Base-by-base conservation (phyloP, 2,797 vertebrate genomes). In the Capromys pilorides region DNA sequence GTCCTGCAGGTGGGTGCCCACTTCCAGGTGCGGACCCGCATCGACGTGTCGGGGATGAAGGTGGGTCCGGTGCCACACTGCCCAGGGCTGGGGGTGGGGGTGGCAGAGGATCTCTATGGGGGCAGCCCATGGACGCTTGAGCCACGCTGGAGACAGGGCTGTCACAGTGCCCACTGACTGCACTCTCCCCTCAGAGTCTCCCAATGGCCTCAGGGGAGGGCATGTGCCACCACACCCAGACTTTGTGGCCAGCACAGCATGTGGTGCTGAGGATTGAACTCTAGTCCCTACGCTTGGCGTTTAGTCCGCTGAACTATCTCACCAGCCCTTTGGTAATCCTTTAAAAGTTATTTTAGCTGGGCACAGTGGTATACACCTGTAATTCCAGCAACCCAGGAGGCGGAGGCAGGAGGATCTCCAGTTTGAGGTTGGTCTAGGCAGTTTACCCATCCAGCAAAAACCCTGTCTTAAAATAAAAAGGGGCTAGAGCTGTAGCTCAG, bases 1-100 rank as follows among this genome's bases (percentile, higher is more conserved):
- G 99, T 99, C 97, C 99, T 99, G 98, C 98, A 99, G 49, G 98
- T 99, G 83, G 99, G 99, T 2, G 98, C 98, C 24, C 98, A 98
- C 16, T 99, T 98, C 93, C 98, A 99, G 14, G 98, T 99, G 51
- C 98, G 98, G 71, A 98, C 98, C 11, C 98, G 99, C 90, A 98
- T 99, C 0, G 98, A 99, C 0, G 97, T 99, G 94, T 98, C 98
- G 0, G 98, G 98, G 82, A 99, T 99, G 99, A 98, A 99, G 97
- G 99, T 99, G 94, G 98, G 2, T 36, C 31, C 61, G 0, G 0
- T 13, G 0, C 1, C 41, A n/a, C 41, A 22, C 18, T 31, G 13
- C 16, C 36, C 22, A 28, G 62, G 45, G 64, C 4, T 8, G 24
- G 54, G 54, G 54, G 54, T 12, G 14, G 39, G 9, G 19, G 18